Evolutionary conservation across 2,888 invertebrate species (phyloP).

Genomic region (Cabera pusaria): DNA sequence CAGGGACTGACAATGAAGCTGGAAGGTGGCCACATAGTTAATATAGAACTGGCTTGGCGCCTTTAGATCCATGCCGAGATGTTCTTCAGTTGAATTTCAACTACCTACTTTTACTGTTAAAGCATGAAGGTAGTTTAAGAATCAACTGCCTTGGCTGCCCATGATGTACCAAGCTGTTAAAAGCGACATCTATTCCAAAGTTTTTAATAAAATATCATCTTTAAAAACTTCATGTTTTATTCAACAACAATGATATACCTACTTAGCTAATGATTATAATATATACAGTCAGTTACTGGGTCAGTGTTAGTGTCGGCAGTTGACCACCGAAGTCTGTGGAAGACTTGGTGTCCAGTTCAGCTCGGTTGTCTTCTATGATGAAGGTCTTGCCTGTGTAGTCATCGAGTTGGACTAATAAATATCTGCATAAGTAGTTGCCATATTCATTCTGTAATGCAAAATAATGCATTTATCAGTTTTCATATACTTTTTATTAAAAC

Average conservation of each 20-base stretch:
- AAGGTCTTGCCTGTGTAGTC: conserved; percentile 90
- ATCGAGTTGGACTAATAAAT: conserved; percentile 92
- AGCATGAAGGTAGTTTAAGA: too few species aligned
- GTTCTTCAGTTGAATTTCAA: too few species aligned
- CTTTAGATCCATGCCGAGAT: too few species aligned
- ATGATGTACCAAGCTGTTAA: too few species aligned
- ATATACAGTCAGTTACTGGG: conserved; percentile 43
- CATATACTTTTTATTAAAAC: too few species aligned
- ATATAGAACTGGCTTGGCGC: too few species aligned
- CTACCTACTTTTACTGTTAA: too few species aligned
- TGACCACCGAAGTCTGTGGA: conserved; percentile 45
- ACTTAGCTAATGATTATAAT: conserved; percentile 41
- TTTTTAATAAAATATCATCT: too few species aligned
- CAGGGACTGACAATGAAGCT: too few species aligned
- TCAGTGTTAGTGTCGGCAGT: conserved; percentile 57
- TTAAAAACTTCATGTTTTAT: conserved; percentile 32
- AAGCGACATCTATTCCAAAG: too few species aligned
- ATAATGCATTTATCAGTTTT: neutral
- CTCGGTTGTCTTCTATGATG: conserved; percentile 90
- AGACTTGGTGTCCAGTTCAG: conserved; percentile 55
- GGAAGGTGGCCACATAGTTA: too few species aligned
- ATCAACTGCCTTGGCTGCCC: too few species aligned
- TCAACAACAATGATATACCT: conserved; percentile 38
- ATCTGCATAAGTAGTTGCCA: conserved; percentile 91
- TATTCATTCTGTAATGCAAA: conserved; percentile 85